Evolutionary conservation across 2,888 invertebrate genomes (phyloP), one percentile per base, ranked within the genome.

Genomic region (Caenorhabditis drosophilae): DNA sequence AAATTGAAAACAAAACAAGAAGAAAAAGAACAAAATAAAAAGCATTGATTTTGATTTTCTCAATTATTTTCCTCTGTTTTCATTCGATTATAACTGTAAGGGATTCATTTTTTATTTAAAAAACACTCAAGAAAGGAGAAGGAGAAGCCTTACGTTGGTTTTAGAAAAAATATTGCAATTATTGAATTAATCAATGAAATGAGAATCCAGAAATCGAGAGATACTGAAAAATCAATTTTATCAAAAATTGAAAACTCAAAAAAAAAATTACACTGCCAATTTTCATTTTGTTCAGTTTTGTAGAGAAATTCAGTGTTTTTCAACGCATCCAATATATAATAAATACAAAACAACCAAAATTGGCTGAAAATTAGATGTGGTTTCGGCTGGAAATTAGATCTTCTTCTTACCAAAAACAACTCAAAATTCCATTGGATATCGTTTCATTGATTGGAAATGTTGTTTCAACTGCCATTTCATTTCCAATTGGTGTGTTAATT

Each of bases 401-500:
- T n/a, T n/a, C n/a, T 12, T 27, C 63, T 41, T 27, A 77, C 77
- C 78, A 78, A 9, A 70, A 61, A 35, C 78, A 70, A 41, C 78
- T 76, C 44, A 81, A 58, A 36, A 81, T 46, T 11, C 81, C 81
- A n/a, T 75, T 74, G 11, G 77, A 76, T 7, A 79, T 77, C 1
- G 79, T 79, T 46, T 81, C 81, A 22, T 74, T 73, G 15, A 80
- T 74, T 1, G 81, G 81, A 42, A 71, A 81, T 3, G 81, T 81
- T 22, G 77, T 77, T 52, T 81, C 81, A 9, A 81, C 78, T 6
- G 81, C 79, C 59, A 81, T 60, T 52, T 81, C 72, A 6, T 63
- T 52, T 36, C 72, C 72, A 23, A 64, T 58, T 20, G 61, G 61
- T 7, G 51, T 62, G 22, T 62, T 55, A 9, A 62, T 56, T 0